Percentiles rank a stretch among this genome's conserved stretches.
Conservation (phyloP, 2,113 vertebrate genomes). For the Poeciliopsis turrubarensis region DNA sequence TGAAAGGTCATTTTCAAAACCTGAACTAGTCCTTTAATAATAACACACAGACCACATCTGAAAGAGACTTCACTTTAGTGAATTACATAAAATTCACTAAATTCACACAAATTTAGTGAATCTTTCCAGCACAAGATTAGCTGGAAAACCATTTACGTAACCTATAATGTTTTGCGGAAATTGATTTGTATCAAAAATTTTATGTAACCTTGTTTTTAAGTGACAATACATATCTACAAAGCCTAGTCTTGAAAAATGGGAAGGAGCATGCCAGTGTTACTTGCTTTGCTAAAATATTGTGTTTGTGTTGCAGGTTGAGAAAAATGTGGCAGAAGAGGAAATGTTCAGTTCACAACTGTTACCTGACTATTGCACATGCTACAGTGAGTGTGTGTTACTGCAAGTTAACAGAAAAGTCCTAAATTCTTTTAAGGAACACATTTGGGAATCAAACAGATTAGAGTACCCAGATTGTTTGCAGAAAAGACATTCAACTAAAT, state of each 20-base stretch:
- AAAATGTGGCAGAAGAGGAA: constrained; percentile 77
- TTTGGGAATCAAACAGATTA: neutral
- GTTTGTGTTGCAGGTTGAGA: constrained; percentile 60
- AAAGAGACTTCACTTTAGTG: neutral
- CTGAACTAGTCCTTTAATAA: neutral
- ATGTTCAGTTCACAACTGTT: constrained; percentile 70
- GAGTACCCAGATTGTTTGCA: neutral
- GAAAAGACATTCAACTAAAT: no score
- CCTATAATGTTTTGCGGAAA: neutral
- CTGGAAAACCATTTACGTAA: no score
- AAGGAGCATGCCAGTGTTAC: neutral
- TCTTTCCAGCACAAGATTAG: no score
- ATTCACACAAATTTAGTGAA: no score
- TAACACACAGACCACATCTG: neutral
- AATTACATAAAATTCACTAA: neutral
- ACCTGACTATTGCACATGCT: constrained; percentile 71
- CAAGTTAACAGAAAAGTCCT: neutral
- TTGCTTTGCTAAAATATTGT: neutral
- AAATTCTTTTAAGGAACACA: neutral
- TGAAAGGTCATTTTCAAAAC: neutral
- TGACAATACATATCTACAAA: neutral
- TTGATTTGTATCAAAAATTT: neutral
- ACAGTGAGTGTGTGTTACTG: constrained; percentile 52
- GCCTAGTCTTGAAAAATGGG: no score
- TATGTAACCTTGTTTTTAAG: neutral